phyloP scores from a whole-genome alignment of 1,140 invertebrate genomes.

The Trigoniulus corallinus region DNA sequence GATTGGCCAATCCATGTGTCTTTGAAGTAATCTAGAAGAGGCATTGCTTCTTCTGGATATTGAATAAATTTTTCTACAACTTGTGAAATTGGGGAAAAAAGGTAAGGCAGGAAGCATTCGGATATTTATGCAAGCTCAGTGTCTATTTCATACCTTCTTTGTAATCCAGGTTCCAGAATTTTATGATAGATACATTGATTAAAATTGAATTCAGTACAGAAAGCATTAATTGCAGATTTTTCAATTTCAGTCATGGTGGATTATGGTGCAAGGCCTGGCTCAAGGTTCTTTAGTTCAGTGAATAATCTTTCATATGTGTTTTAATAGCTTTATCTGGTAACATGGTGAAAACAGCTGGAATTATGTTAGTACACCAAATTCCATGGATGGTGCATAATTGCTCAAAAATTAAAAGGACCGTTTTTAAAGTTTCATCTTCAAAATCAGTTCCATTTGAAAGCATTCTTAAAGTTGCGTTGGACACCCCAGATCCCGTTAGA shows the following conservation, averaged over 20 bases:
- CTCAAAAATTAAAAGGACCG: slow-evolving; percentile 7
- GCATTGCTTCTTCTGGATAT: background rate
- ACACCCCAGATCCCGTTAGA: too few relatives aligned
- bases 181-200: background rate
- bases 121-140: slow-evolving; percentile 1
- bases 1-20: slow-evolving; percentile 2
- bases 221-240: slow-evolving; percentile 1
- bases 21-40: background rate
- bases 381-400: slow-evolving; percentile 10
- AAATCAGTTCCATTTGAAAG: too few relatives aligned
- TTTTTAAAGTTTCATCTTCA: slow-evolving; percentile 10
- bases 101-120: background rate
- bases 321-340: background rate
- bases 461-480: too few relatives aligned
- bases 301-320: background rate
- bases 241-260: slow-evolving; percentile 10
- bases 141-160: slow-evolving; percentile 1
- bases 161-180: too few relatives aligned
- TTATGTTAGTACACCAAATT: slow-evolving; percentile 2
- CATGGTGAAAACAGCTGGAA: slow-evolving; percentile 1
- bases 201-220: background rate
- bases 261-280: background rate
- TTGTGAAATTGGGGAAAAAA: background rate
- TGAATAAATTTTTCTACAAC: background rate
- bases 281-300: background rate